These are phyloP conservation scores for Cettia cetti DNA, from an alignment of 2,113 vertebrate species.

Conservation along the genomic window DNA sequence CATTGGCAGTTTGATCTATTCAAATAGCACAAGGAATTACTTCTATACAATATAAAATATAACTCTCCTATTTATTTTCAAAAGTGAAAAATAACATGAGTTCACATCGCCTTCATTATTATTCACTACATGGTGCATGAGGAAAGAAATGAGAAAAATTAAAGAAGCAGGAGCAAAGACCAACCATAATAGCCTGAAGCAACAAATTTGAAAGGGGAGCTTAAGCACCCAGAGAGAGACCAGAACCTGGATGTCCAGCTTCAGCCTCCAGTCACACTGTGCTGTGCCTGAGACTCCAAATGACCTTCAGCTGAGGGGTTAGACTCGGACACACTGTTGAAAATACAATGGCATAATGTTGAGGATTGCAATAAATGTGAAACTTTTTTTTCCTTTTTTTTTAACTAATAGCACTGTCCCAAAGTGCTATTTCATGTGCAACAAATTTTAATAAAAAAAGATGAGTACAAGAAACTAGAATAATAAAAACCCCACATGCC, in stretches of 20 bases:
- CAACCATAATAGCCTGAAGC: background rate
- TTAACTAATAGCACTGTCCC: background rate
- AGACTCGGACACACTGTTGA: background rate
- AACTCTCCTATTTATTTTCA: background rate
- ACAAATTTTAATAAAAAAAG: background rate
- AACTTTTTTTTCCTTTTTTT: background rate
- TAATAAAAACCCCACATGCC: background rate
- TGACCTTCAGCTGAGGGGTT: background rate
- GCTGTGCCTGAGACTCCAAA: background rate
- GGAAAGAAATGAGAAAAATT: background rate
- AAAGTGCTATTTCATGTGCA: background rate
- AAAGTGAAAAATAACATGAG: background rate
- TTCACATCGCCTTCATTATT: background rate
- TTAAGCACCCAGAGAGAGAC: background rate
- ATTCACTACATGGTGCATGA: background rate
- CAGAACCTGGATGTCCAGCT: background rate
- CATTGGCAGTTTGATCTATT: background rate
- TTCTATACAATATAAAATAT: background rate
- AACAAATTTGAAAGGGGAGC: background rate
- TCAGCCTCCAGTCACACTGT: background rate
- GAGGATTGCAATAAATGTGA: background rate
- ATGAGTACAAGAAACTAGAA: background rate
- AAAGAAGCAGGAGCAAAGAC: constrained; percentile 19
- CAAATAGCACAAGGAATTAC: background rate
- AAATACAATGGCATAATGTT: background rate